These are phyloP conservation scores for Lutjanus campechanus DNA, from an alignment of 2,797 vertebrate genomes.

Conservation along the genomic window DNA sequence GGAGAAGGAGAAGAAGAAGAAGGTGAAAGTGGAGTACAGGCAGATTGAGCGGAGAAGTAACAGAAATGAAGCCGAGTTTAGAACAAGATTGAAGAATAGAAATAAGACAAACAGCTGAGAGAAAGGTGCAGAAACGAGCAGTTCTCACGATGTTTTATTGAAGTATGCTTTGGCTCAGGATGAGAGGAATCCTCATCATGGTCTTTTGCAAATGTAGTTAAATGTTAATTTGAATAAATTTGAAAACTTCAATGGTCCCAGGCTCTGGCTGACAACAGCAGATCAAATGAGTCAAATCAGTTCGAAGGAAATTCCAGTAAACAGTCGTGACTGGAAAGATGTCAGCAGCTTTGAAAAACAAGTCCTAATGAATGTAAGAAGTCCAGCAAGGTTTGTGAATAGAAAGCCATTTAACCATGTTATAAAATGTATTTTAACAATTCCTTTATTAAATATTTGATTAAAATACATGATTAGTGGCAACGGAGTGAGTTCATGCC, in stretches of 20 bases:
- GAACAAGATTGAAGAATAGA: not conserved
- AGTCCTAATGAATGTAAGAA: not conserved
- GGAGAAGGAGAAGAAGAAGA: not conserved
- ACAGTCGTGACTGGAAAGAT: not conserved
- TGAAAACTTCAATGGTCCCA: not conserved
- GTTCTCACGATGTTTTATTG: not conserved
- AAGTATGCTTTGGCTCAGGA: not conserved
- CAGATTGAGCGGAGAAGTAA: constrained; percentile 22
- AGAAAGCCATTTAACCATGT: not conserved
- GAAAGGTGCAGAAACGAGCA: not conserved
- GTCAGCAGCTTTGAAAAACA: not conserved
- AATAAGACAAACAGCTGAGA: not conserved
- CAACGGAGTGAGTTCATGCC: not conserved
- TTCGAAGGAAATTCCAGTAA: constrained; percentile 13
- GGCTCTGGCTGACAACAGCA: constrained; percentile 5
- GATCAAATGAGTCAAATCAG: not conserved
- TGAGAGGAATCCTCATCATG: not conserved
- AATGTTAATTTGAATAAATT: constrained; percentile 5
- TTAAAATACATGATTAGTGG: too few species aligned
- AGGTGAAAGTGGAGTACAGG: constrained; percentile 35
- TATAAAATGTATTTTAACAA: not conserved
- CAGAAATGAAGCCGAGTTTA: not conserved
- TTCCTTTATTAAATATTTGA: not conserved
- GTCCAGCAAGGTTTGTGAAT: not conserved
- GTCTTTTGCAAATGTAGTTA: constrained; percentile 11